Evolutionary conservation across 2,113 vertebrate species (phyloP).

Genomic region (Ophthalmolycus amberensis): DNA sequence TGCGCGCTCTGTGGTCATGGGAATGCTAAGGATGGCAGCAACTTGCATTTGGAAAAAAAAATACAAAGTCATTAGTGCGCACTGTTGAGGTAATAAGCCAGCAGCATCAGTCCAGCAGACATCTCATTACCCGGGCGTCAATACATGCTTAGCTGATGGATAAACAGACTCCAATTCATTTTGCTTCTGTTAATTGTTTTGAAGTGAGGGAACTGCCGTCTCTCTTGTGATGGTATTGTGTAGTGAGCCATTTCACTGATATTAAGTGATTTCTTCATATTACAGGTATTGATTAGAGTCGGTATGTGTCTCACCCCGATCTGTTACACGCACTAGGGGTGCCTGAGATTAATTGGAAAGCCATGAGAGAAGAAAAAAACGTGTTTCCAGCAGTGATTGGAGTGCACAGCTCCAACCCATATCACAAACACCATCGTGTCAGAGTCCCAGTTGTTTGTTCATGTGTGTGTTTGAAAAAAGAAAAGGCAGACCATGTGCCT

Average conservation of each 20-base stretch:
- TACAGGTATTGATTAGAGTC: conserved; percentile 15
- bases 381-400: conserved; percentile 18
- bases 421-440: conserved; percentile 44
- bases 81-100: conserved; percentile 56
- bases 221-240: conserved; percentile 28
- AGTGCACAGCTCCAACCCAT: conserved; percentile 23
- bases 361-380: conserved; percentile 3
- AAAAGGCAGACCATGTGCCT: not conserved
- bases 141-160: conserved; percentile 74
- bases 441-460: conserved; percentile 26
- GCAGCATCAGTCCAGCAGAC: conserved; percentile 76
- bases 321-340: conserved; percentile 3
- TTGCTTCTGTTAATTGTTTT: conserved; percentile 63
- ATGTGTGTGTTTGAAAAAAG: not conserved
- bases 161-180: conserved; percentile 67
- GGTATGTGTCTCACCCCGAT: not conserved
- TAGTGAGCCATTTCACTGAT: conserved; percentile 5
- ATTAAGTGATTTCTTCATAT: not conserved
- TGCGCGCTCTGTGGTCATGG: not conserved
- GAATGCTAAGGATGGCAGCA: conserved; percentile 15
- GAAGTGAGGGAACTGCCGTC: conserved; percentile 31
- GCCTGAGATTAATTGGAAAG: conserved; percentile 24
- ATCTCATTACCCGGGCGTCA: conserved; percentile 79
- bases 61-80: conserved; percentile 54
- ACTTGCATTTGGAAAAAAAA: not conserved